Base-by-base conservation (phyloP, 2,113 vertebrate species). In the Pomatorhinus ruficollis region DNA sequence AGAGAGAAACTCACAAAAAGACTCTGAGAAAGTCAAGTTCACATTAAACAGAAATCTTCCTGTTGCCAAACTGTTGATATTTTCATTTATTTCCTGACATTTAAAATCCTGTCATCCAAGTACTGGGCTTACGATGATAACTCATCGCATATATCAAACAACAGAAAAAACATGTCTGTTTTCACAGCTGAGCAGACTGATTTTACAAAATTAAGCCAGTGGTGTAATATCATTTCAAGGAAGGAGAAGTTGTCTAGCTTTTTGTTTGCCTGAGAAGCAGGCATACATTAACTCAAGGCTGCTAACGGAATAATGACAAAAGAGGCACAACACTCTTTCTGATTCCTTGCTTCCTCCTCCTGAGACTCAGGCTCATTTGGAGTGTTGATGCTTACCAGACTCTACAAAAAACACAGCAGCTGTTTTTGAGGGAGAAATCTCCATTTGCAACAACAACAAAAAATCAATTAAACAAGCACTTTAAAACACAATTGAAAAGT, bases 51-150 rank as follows among this genome's bases (percentile, higher is more conserved):
- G 74, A 86, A 84, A 93, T 75, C 28, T 83, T 87, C 18, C 17
- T 86, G 31, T 92, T 95, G 87, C 91, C 88, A 95, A 95, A 94
- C 70, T 95, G 75, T 87, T 96, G 93, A 96, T 94, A 96, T 96
- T 96, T 97, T 95, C 78, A 96, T 90, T 96, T 97, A 74, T 95
- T 97, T 96, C 74, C 81, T 97, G 96, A 96, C 96, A 97, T 97
- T 97, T 97, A 94, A 97, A 97, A 94, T 95, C 72, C 87, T 63
- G 87, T 88, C 96, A 90, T 85, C 89, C 79, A 66, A 93, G 56
- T 65, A 91, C 68, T 87, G 83, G 60, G 82, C 2, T 27, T 92
- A 90, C 31, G 27, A 63, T 74, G 70, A 88, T 93, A 94, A 93
- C 65, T 93, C 90, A 74, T 84, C 86, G 83, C 85, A 79, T 88